These are phyloP conservation scores for Centropus bengalensis DNA, from an alignment of 2,113 vertebrate species.

Conservation along the genomic window DNA sequence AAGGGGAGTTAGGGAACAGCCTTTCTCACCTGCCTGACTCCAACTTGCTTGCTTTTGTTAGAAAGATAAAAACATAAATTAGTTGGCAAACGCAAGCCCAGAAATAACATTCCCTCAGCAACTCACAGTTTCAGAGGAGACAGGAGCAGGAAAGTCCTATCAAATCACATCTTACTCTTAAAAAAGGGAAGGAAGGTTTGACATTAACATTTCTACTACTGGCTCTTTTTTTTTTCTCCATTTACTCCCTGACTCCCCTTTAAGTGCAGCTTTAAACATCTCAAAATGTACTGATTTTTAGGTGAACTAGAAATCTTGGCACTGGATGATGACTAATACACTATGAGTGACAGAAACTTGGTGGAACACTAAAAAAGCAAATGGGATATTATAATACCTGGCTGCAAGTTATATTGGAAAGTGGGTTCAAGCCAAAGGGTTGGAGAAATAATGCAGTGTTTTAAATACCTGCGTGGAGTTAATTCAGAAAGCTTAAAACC, in stretches of 20 bases:
- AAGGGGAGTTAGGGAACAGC: not conserved
- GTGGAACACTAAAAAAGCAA: constrained; percentile 33
- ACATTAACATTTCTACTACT: not conserved
- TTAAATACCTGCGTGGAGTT: not conserved
- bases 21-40: not conserved
- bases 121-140: not conserved
- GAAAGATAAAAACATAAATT: not conserved
- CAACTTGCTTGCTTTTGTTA: not conserved
- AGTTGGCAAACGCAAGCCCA: not conserved
- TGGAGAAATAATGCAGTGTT: constrained; percentile 25
- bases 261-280: constrained; percentile 10
- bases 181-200: not conserved
- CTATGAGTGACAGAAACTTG: constrained; percentile 54
- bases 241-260: not conserved
- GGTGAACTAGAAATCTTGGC: constrained; percentile 11
- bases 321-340: constrained; percentile 45
- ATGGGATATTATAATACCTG: constrained; percentile 21
- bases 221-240: not conserved
- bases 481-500: constrained; percentile 11
- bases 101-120: not conserved
- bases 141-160: not conserved
- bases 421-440: not conserved
- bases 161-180: not conserved
- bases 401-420: constrained; percentile 7
- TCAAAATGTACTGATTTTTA: not conserved